Conservation (phyloP, 2,113 vertebrate species). For the Plectropomus leopardus region DNA sequence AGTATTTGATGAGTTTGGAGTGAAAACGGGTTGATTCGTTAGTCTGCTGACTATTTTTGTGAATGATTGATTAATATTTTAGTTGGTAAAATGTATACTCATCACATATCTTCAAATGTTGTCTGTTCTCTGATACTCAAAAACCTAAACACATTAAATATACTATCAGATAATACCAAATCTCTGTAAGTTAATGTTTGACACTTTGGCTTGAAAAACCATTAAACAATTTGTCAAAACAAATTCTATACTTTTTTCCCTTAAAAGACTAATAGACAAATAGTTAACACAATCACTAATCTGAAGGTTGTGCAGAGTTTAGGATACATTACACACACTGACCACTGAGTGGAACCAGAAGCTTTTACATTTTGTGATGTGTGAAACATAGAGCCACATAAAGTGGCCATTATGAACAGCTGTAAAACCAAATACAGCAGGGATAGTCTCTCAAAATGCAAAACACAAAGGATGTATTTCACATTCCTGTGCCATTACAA, state of each 20-base stretch:
- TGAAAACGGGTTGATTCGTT: no score
- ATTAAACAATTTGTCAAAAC: not conserved
- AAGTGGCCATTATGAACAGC: constrained; percentile 8
- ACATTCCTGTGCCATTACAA: not conserved
- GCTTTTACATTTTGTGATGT: not conserved
- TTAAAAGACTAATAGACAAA: not conserved
- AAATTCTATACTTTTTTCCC: not conserved
- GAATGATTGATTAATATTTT: not conserved
- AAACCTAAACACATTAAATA: not conserved
- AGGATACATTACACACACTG: constrained; percentile 32
- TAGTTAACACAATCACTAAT: not conserved
- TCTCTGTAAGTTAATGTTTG: not conserved
- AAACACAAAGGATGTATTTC: not conserved
- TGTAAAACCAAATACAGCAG: not conserved
- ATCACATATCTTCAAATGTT: not conserved
- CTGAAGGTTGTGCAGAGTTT: not conserved
- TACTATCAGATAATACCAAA: not conserved
- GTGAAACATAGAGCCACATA: not conserved
- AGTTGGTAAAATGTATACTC: not conserved
- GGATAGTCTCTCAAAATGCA: not conserved
- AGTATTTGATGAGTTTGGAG: no score
- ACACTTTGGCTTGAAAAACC: not conserved
- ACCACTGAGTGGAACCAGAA: constrained; percentile 44
- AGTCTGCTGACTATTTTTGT: not conserved
- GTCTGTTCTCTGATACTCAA: not conserved